phyloP scores from a whole-genome alignment of 2,113 vertebrate genomes.

The Leiothrix lutea region DNA sequence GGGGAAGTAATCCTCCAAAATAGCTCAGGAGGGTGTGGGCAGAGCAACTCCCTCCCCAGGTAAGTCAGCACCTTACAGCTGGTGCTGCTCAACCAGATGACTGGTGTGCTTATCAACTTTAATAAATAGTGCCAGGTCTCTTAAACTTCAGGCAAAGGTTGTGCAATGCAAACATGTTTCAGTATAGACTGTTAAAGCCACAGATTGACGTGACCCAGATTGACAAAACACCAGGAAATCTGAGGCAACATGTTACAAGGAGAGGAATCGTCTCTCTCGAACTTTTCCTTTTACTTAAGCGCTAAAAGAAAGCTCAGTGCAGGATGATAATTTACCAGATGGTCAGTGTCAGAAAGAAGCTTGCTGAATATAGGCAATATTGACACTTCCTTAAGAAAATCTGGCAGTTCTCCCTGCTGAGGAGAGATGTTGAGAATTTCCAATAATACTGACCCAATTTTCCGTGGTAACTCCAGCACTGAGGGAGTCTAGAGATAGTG shows the following conservation, averaged over 20 bases:
- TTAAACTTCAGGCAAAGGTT: background rate
- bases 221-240: background rate
- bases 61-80: background rate
- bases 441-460: slow-evolving; percentile 61
- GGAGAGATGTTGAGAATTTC: slow-evolving; percentile 45
- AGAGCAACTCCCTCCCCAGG: background rate
- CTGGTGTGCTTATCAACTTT: background rate
- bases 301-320: background rate
- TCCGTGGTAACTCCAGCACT: background rate
- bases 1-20: background rate
- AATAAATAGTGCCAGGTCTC: background rate
- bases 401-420: slow-evolving; percentile 24
- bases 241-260: background rate
- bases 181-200: background rate
- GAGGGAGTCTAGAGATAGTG: background rate
- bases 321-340: slow-evolving; percentile 50
- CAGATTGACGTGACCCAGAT: background rate
- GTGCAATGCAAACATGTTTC: background rate
- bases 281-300: background rate
- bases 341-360: slow-evolving; percentile 55
- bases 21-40: background rate
- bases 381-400: slow-evolving; percentile 41
- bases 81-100: background rate
- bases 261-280: background rate
- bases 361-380: slow-evolving; percentile 36